A percentile compares a stretch with the other conserved stretches of the same genome.
These are phyloP conservation scores for Ailuropoda melanoleuca DNA, from an alignment of 2,113 vertebrate species.

Conservation along the genomic window DNA sequence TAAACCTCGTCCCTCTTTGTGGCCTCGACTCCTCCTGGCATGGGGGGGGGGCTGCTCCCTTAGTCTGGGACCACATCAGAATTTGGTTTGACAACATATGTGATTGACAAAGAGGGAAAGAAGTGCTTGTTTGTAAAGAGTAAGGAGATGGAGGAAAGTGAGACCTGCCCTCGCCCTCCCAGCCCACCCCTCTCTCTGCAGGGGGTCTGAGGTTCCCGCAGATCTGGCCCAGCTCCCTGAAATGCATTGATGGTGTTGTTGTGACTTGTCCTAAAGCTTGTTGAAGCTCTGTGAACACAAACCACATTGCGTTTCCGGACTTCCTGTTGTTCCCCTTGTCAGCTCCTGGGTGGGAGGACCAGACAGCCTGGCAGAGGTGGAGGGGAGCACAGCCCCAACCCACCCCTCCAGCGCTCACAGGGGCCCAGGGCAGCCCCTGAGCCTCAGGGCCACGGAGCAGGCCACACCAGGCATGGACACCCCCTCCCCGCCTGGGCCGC, in stretches of 20 bases:
- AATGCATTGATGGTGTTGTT: neutral
- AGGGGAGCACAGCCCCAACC: neutral
- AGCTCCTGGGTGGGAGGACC: neutral
- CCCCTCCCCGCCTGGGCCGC: neutral
- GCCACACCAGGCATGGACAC: no score
- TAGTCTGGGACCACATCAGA: neutral
- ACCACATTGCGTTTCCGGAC: neutral
- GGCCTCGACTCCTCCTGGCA: neutral
- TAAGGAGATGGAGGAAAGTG: neutral
- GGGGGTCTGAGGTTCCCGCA: neutral
- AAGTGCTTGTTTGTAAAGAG: neutral
- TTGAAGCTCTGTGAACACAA: neutral
- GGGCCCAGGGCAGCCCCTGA: neutral
- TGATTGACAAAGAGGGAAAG: neutral
- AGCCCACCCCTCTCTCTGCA: no score
- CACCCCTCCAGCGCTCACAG: neutral
- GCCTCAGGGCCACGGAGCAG: no score
- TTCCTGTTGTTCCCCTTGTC: neutral
- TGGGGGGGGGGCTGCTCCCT: neutral
- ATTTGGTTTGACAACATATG: neutral
- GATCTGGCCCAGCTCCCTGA: neutral
- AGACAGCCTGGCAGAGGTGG: neutral
- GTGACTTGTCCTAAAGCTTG: neutral
- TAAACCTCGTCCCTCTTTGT: neutral
- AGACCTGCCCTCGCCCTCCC: neutral